phyloP scores from a whole-genome alignment of 2,888 invertebrate species.

The Molanna angustata region DNA sequence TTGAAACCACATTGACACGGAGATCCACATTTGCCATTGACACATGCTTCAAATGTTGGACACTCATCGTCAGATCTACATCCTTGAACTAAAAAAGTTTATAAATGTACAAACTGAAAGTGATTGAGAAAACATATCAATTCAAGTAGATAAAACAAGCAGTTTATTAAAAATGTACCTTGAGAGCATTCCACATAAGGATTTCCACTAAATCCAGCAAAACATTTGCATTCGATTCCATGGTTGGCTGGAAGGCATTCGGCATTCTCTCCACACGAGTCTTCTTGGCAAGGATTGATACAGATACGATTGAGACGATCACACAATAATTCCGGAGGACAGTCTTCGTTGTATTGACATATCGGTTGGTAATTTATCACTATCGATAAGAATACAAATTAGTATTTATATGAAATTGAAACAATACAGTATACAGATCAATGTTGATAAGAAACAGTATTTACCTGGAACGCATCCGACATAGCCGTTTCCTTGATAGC shows the following conservation, averaged over 20 bases:
- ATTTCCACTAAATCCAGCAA: constrained; percentile 71
- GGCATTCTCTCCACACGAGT: constrained; percentile 80
- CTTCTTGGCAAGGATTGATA: constrained; percentile 75
- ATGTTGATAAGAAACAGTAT: not conserved
- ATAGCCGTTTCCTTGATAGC: constrained; percentile 84
- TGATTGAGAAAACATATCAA: not conserved
- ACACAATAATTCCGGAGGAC: constrained; percentile 81
- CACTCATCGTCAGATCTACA: constrained; percentile 73
- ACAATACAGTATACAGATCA: not conserved
- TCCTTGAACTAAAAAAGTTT: constrained; percentile 56
- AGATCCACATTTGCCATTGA: constrained; percentile 71
- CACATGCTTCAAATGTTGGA: constrained; percentile 69
- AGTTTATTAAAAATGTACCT: constrained; percentile 43
- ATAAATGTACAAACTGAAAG: not conserved
- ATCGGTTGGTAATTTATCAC: constrained; percentile 55
- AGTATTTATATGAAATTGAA: not conserved
- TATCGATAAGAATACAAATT: constrained; percentile 34
- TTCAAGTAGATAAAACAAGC: not conserved
- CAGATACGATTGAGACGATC: constrained; percentile 82
- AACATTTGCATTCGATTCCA: constrained; percentile 73
- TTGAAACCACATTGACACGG: constrained; percentile 78
- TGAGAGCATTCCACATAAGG: constrained; percentile 69
- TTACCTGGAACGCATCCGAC: constrained; percentile 80
- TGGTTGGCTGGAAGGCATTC: constrained; percentile 75
- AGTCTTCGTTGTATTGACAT: constrained; percentile 89